These are phyloP conservation scores for Gibbula magus DNA, from an alignment of 2,888 invertebrate species.

Conservation along the genomic window DNA sequence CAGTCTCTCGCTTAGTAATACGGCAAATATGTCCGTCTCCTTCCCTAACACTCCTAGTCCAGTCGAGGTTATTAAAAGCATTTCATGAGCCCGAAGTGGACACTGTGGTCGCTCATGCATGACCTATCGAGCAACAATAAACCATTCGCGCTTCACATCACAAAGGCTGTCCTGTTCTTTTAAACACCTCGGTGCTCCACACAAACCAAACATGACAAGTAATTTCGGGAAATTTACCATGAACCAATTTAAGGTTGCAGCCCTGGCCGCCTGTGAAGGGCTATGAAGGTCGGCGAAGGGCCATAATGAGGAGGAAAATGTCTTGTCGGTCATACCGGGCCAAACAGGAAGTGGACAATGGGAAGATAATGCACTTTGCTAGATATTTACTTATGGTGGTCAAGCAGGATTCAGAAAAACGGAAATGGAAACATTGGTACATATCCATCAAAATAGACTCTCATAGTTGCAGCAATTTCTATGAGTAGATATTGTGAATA, in stretches of 20 bases:
- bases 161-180: slow-evolving; percentile 22
- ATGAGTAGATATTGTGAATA: no score
- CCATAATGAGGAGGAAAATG: not conserved
- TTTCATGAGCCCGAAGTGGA: not conserved
- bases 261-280: not conserved
- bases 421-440: no score
- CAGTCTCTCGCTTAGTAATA: not conserved
- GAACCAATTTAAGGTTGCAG: not conserved
- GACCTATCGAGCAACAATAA: slow-evolving; percentile 10
- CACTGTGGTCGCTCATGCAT: not conserved
- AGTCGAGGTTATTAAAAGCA: not conserved
- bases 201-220: slow-evolving; percentile 9
- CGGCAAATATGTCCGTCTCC: not conserved
- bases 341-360: not conserved
- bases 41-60: not conserved
- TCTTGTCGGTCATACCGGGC: not conserved
- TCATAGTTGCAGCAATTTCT: no score
- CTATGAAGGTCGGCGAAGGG: not conserved
- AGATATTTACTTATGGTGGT: slow-evolving; percentile 2
- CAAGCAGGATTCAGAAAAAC: not conserved
- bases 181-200: slow-evolving; percentile 10
- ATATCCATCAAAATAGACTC: no score
- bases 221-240: slow-evolving; percentile 15
- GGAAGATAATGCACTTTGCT: not conserved
- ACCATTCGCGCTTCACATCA: not conserved